phyloP scores from a whole-genome alignment of 2,797 vertebrate species.

The Naso thynnoides region DNA sequence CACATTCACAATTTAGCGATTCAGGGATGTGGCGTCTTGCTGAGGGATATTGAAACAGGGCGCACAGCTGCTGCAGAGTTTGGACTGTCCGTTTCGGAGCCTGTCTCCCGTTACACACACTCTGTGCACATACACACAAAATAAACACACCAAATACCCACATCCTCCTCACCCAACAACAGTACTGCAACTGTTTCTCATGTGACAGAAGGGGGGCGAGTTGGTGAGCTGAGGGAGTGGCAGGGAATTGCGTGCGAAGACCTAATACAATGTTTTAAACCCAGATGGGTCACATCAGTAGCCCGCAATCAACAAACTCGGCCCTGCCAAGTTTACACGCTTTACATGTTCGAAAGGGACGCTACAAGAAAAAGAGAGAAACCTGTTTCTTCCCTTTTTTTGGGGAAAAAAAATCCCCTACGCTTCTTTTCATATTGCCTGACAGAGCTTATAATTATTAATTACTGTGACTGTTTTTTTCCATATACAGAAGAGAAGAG shows the following conservation, averaged over 20 bases:
- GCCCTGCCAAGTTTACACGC: constrained; percentile 79
- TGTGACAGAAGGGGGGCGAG: constrained; percentile 69
- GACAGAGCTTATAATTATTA: constrained; percentile 59
- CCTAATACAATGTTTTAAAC: constrained; percentile 81
- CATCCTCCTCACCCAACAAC: constrained; percentile 75
- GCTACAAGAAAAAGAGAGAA: constrained; percentile 44
- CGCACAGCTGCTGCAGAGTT: constrained; percentile 45
- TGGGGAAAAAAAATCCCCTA: too few relatives aligned
- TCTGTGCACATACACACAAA: constrained; percentile 46
- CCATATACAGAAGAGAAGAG: constrained; percentile 20
- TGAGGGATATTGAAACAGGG: constrained; percentile 41
- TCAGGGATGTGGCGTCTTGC: constrained; percentile 25
- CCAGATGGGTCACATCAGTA: constrained; percentile 86
- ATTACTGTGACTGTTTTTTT: constrained; percentile 58
- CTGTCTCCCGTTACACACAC: constrained; percentile 45
- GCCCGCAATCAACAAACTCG: constrained; percentile 83
- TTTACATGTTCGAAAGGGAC: constrained; percentile 73
- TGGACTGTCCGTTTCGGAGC: constrained; percentile 41
- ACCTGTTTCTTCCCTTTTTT: constrained; percentile 51
- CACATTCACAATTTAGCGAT: not conserved
- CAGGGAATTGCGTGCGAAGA: constrained; percentile 82
- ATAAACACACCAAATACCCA: constrained; percentile 73
- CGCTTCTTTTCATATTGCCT: constrained; percentile 35
- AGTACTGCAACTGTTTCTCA: constrained; percentile 77
- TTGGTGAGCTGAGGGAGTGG: constrained; percentile 66